These are phyloP conservation scores for Holotrichia oblita DNA, from an alignment of 1,140 invertebrate species.

Conservation along the genomic window DNA sequence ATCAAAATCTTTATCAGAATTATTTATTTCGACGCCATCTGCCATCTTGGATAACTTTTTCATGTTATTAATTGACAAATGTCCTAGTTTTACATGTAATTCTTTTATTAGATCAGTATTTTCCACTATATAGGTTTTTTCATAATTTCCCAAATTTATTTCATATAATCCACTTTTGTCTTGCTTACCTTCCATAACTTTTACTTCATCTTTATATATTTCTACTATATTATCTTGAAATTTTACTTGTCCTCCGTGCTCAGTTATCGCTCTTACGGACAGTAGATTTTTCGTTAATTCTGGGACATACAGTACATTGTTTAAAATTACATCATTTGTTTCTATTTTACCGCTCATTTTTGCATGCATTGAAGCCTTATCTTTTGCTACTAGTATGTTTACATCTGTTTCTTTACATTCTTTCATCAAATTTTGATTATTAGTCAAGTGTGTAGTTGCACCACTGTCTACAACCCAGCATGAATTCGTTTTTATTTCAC, in stretches of 20 bases:
- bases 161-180: too few relatives aligned
- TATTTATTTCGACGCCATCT: not conserved
- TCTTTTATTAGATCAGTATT: too few relatives aligned
- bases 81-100: too few relatives aligned
- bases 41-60: not conserved
- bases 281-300: slow-evolving; percentile 36
- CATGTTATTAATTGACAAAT: too few relatives aligned
- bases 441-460: slow-evolving; percentile 9
- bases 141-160: too few relatives aligned
- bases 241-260: not conserved
- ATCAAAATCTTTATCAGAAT: not conserved
- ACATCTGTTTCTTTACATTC: slow-evolving; percentile 7
- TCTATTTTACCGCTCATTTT: slow-evolving; percentile 25
- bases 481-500: not conserved
- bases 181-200: not conserved
- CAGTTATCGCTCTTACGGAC: slow-evolving; percentile 31
- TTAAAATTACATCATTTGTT: slow-evolving; percentile 34
- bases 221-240: not conserved
- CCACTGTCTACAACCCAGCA: slow-evolving; percentile 31
- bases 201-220: not conserved
- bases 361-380: not conserved
- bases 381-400: slow-evolving; percentile 12
- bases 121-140: too few relatives aligned
- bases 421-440: not conserved
- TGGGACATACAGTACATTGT: slow-evolving; percentile 27